Evolutionary conservation across 23 tunicate genomes (phyloP).

Genomic region (Pegea sp.): DNA sequence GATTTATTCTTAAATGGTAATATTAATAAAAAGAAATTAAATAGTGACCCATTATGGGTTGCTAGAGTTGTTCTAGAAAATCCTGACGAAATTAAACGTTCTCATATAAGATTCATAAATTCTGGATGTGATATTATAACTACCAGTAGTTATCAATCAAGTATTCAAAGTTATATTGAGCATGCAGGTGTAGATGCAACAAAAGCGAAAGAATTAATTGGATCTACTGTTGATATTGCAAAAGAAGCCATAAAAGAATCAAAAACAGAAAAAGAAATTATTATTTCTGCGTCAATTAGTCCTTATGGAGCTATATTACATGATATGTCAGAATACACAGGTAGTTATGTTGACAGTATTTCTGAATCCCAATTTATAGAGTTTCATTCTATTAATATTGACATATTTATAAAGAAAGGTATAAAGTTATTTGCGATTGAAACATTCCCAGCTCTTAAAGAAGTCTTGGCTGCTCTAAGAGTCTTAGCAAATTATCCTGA

Average conservation of each 20-base stretch:
- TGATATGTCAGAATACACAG: constrained; percentile 86
- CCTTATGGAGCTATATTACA: constrained; percentile 84
- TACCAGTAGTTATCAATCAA: constrained; percentile 58
- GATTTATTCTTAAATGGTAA: constrained; percentile 52
- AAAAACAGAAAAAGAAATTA: not conserved
- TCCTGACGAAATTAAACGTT: constrained; percentile 42
- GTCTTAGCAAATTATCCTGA: constrained; percentile 33
- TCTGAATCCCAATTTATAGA: constrained; percentile 12
- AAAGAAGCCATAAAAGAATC: constrained; percentile 36
- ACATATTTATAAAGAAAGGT: constrained; percentile 24
- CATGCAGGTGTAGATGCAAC: constrained; percentile 22
- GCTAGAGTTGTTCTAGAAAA: constrained; percentile 33
- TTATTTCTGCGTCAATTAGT: constrained; percentile 64
- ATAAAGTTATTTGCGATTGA: constrained; percentile 62
- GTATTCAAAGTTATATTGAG: constrained; percentile 42
- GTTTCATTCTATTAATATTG: constrained; percentile 31
- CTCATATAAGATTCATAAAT: constrained; percentile 42
- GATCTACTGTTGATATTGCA: constrained; percentile 59
- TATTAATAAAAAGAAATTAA: constrained; percentile 5
- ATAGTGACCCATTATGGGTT: constrained; percentile 66
- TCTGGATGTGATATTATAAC: constrained; percentile 67
- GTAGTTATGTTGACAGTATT: constrained; percentile 41
- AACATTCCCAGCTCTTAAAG: constrained; percentile 63
- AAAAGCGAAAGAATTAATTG: constrained; percentile 34
- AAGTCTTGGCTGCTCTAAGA: constrained; percentile 42